These are phyloP conservation scores for Xenopus laevis DNA, from an alignment of 2,113 vertebrate species.

Conservation along the genomic window DNA sequence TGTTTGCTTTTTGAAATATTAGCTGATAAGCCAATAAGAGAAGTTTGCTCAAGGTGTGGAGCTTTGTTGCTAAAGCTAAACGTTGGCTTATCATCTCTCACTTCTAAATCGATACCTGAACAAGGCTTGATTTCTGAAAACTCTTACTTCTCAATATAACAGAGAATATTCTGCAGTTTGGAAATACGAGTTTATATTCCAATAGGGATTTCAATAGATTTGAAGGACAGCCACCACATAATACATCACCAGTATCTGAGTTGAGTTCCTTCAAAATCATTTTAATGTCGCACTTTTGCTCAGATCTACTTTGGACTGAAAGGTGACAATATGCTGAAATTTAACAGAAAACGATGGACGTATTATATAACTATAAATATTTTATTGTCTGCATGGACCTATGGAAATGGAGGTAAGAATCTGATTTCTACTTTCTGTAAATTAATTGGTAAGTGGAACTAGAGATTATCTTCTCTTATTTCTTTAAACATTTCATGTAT, in stretches of 20 bases:
- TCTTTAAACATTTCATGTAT: too few relatives aligned
- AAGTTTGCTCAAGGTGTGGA: conserved; percentile 36
- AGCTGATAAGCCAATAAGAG: conserved; percentile 21
- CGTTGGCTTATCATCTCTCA: conserved; percentile 3
- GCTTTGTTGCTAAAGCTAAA: conserved; percentile 6
- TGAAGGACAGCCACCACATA: too few relatives aligned
- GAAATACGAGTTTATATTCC: too few relatives aligned
- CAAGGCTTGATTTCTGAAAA: too few relatives aligned
- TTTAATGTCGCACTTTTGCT: conserved; percentile 18
- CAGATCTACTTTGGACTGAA: conserved; percentile 23
- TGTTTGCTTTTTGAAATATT: conserved; percentile 30
- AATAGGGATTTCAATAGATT: too few relatives aligned
- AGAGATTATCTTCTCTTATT: too few relatives aligned
- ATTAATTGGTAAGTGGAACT: too few relatives aligned
- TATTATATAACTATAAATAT: neutral
- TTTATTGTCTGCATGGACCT: neutral
- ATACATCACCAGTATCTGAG: neutral
- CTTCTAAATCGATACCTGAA: too few relatives aligned
- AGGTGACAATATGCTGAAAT: conserved; percentile 20
- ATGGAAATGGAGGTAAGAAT: conserved; percentile 7
- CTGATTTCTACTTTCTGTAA: neutral
- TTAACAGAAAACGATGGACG: neutral
- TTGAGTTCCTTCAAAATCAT: neutral
- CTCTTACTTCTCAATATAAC: too few relatives aligned
- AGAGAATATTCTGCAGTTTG: too few relatives aligned